Percentiles rank a stretch among this genome's conserved stretches.
These are phyloP conservation scores for Metalampra italica DNA, from an alignment of 2,888 invertebrate species.

Conservation along the genomic window DNA sequence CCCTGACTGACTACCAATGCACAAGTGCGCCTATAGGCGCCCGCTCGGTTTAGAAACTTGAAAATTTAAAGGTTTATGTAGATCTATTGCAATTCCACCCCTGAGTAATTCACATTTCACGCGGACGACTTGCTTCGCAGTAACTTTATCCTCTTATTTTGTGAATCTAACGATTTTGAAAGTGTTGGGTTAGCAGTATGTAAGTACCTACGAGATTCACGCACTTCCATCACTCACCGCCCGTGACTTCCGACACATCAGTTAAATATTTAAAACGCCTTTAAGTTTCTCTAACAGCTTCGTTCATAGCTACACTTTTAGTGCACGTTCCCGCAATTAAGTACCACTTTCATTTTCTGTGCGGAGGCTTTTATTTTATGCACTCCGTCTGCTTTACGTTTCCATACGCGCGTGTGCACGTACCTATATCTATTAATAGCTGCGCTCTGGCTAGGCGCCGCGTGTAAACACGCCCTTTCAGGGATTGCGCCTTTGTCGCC, in stretches of 20 bases:
- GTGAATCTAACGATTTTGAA: too few species aligned
- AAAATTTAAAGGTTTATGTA: too few species aligned
- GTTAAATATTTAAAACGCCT: constrained; percentile 21
- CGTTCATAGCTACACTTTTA: constrained; percentile 58
- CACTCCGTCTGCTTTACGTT: constrained; percentile 45
- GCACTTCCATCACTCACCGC: too few species aligned
- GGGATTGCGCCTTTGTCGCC: constrained; percentile 21
- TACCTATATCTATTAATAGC: constrained; percentile 60
- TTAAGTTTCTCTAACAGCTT: constrained; percentile 52
- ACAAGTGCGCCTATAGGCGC: too few species aligned
- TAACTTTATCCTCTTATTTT: too few species aligned
- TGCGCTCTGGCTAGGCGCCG: constrained; percentile 32
- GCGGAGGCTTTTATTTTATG: constrained; percentile 61
- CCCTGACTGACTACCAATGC: too few species aligned
- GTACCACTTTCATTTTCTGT: constrained; percentile 61
- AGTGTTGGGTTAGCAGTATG: too few species aligned
- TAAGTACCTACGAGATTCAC: too few species aligned
- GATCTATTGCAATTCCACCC: too few species aligned
- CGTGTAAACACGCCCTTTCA: constrained; percentile 39
- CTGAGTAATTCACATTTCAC: too few species aligned
- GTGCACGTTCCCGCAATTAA: constrained; percentile 59
- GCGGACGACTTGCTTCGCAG: too few species aligned
- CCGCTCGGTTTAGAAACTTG: too few species aligned
- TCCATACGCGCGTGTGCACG: constrained; percentile 36
- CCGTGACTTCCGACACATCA: neutral